Conservation (phyloP, 2,113 vertebrate species). For the Meles meles region DNA sequence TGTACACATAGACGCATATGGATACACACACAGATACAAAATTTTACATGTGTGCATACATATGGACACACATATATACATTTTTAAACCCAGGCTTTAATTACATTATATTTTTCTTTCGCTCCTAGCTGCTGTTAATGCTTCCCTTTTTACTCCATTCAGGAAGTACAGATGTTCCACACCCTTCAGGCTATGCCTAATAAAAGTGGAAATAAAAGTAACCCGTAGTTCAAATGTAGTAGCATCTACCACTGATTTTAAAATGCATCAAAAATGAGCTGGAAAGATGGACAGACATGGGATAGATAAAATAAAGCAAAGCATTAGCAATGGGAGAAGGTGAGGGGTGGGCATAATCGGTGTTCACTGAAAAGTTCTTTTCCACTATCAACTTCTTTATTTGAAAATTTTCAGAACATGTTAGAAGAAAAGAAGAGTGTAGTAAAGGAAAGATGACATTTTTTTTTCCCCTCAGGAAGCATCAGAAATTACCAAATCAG, state of each 20-base stretch:
- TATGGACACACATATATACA: background rate
- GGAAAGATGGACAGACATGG: background rate
- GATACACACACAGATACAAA: background rate
- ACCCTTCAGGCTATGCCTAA: background rate
- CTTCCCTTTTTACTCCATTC: background rate
- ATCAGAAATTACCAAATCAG: background rate
- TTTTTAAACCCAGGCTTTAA: background rate
- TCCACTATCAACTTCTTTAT: background rate
- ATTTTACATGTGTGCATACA: background rate
- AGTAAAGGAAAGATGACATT: background rate
- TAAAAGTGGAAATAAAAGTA: background rate
- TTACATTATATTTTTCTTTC: background rate
- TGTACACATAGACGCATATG: background rate
- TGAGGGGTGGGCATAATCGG: background rate
- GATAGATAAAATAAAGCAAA: background rate
- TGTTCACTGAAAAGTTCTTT: background rate
- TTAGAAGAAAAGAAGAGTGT: background rate
- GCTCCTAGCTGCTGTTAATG: background rate
- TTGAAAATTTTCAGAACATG: background rate
- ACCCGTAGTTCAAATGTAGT: background rate
- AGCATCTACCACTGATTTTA: background rate
- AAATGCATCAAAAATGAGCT: slow-evolving; percentile 4
- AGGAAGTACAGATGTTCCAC: background rate
- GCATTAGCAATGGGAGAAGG: background rate
- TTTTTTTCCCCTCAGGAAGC: background rate